These are phyloP conservation scores for Typhlichthys eigenmanni DNA, from an alignment of 2,797 vertebrate species.

Conservation along the genomic window DNA sequence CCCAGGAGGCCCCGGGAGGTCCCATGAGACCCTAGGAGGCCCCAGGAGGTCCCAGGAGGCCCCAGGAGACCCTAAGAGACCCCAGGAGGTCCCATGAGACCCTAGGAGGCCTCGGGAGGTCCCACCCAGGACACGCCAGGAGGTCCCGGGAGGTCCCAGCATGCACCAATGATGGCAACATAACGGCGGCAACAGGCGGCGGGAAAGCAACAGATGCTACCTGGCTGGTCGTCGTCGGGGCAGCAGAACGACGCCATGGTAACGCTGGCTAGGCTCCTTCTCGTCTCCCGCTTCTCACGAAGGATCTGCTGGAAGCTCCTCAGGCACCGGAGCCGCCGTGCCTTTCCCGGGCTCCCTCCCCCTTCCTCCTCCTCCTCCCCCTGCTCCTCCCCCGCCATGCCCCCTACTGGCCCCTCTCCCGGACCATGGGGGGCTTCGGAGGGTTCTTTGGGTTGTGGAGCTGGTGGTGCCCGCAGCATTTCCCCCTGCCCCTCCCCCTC, in stretches of 20 bases:
- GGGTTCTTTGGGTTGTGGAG: constrained; percentile 4
- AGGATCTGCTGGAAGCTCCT: constrained; percentile 93
- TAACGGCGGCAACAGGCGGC: neutral
- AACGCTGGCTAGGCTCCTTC: constrained; percentile 83
- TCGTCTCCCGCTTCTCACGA: constrained; percentile 87
- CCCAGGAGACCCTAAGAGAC: no score
- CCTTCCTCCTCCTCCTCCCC: constrained; percentile 69
- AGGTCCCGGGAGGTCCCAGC: no score
- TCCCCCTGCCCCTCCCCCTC: constrained; percentile 36
- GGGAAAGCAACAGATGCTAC: constrained; percentile 45
- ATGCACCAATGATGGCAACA: no score
- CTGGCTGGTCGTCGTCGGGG: constrained; percentile 77
- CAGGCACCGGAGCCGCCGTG: constrained; percentile 86
- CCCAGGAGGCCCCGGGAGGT: no score
- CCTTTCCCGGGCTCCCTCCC: constrained; percentile 26
- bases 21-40: no score
- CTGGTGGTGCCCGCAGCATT: neutral
- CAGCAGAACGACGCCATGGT: constrained; percentile 79
- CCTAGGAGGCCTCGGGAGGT: no score
- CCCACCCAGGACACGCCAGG: no score
- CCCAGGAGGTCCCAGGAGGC: no score
- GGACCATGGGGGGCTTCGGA: neutral
- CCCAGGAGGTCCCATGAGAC: no score
- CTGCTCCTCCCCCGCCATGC: constrained; percentile 42
- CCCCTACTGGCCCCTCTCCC: neutral